Base-by-base conservation (phyloP, 2,113 vertebrate species). In the Ophthalmolycus amberensis region DNA sequence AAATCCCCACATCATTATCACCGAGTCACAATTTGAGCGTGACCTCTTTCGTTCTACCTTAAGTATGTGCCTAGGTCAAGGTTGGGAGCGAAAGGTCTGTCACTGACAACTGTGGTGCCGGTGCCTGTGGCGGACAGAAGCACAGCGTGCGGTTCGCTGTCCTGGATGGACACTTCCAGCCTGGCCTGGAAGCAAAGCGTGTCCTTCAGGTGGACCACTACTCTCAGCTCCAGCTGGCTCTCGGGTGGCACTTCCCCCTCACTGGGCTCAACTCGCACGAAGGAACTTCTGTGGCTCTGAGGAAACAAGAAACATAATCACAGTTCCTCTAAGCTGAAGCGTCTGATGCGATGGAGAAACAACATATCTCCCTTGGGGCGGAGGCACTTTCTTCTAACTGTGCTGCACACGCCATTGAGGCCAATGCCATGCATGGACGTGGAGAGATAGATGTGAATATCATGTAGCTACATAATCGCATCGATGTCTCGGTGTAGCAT, bases 51-150 rank as follows among this genome's bases (percentile, higher is more conserved):
- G 38, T 65, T 66, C 37, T 95, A 98, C 97, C 96, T 97, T 91
- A 98, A 97, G 72, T 93, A 93, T 6, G 95, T 85, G 37, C 97
- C 97, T 34, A 99, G 38, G 70, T 96, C 91, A 15, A 99, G 91
- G 46, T 88, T 91, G 0, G 96, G 96, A 11, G 81, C 80, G 44
- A 98, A 95, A 14, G 95, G 94, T 50, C 79, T 92, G 89, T 98
- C 94, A 0, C 94, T 95, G 89, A 97, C 88, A 20, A 99, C 96
- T 0, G 96, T 97, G 11, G 95, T 96, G n/a, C 97, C 96, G 0
- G 80, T 93, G 72, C 96, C 97, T 0, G 77, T 87, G 60, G 97
- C 97, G 5, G 29, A 77, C 38, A 99, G 77, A 0, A 82, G 50
- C 20, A 97, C 90, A 22, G 20, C 58, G 5, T 90, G 92, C 7